A percentile compares a stretch with the other conserved stretches of the same genome.
Evolutionary conservation across 2,113 vertebrate species (phyloP).

Genomic region (Panurus biarmicus): DNA sequence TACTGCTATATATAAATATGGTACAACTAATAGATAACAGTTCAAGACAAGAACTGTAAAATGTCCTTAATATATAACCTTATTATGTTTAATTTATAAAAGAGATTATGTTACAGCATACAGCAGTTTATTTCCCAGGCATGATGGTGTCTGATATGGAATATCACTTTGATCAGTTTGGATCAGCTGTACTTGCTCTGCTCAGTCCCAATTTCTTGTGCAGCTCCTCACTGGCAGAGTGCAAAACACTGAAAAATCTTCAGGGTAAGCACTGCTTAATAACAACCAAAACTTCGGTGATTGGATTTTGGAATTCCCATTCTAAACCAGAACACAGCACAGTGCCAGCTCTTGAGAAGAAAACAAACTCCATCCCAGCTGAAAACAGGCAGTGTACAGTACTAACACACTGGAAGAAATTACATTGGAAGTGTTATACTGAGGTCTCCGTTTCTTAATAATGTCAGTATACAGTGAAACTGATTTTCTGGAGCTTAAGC

Average conservation of each 20-base stretch:
- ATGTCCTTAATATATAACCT: not conserved
- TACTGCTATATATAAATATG: not conserved
- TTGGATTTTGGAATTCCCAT: no score
- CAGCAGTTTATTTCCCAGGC: not conserved
- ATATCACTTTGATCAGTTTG: not conserved
- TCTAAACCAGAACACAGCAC: not conserved
- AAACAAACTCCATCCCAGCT: not conserved
- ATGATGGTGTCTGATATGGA: not conserved
- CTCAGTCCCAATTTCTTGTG: not conserved
- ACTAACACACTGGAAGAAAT: not conserved
- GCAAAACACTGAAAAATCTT: not conserved
- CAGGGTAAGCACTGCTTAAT: not conserved
- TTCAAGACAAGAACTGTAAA: not conserved
- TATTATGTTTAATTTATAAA: not conserved
- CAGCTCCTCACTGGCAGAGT: not conserved
- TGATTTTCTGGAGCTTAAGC: not conserved
- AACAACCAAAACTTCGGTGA: not conserved
- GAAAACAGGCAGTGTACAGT: not conserved
- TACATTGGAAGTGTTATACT: not conserved
- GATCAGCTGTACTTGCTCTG: not conserved
- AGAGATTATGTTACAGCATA: not conserved
- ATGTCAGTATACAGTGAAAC: not conserved
- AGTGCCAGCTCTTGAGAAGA: not conserved
- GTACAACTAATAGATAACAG: not conserved
- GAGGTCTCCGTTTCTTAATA: not conserved